Percentiles rank a stretch among this genome's conserved stretches.
Evolutionary conservation across 1,140 invertebrate genomes (phyloP).

Genomic region (Capitella teleta): DNA sequence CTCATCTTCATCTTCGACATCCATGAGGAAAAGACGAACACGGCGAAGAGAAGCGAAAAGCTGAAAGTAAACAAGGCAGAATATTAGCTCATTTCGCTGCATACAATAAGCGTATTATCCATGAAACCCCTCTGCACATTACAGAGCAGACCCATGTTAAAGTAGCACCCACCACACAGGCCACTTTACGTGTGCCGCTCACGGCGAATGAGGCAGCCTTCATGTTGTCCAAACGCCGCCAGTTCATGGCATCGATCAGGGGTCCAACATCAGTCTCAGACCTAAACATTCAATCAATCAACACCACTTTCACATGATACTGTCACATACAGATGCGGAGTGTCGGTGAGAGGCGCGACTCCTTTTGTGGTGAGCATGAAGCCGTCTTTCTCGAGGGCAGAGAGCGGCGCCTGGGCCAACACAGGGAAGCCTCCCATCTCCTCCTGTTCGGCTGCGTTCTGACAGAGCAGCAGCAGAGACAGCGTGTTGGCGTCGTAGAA

Average conservation of each 20-base stretch:
- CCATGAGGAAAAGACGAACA: slow-evolving; percentile 80
- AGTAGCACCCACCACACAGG: slow-evolving; percentile 52
- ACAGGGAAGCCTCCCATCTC: slow-evolving; percentile 22
- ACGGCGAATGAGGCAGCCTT: slow-evolving; percentile 63
- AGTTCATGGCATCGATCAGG: slow-evolving; percentile 22
- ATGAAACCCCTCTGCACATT: neutral
- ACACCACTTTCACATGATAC: no score
- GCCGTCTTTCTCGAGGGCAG: slow-evolving; percentile 12
- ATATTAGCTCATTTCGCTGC: neutral
- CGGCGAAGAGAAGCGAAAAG: slow-evolving; percentile 66
- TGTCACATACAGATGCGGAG: slow-evolving; percentile 7
- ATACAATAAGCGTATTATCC: no score
- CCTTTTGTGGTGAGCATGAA: slow-evolving; percentile 5
- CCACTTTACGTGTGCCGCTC: slow-evolving; percentile 75
- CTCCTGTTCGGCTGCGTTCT: slow-evolving; percentile 22
- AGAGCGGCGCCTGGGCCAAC: slow-evolving; percentile 30
- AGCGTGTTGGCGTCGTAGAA: slow-evolving; percentile 70
- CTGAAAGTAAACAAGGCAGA: slow-evolving; percentile 13
- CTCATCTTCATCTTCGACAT: slow-evolving; percentile 68
- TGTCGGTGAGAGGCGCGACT: no score
- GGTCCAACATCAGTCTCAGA: slow-evolving; percentile 22
- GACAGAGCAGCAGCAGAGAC: slow-evolving; percentile 63
- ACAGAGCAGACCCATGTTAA: neutral
- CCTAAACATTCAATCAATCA: slow-evolving; percentile 11
- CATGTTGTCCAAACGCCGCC: slow-evolving; percentile 57